phyloP scores from a whole-genome alignment of 2,113 vertebrate species.

The western clawed frog (Xenopus tropicalis) region DNA sequence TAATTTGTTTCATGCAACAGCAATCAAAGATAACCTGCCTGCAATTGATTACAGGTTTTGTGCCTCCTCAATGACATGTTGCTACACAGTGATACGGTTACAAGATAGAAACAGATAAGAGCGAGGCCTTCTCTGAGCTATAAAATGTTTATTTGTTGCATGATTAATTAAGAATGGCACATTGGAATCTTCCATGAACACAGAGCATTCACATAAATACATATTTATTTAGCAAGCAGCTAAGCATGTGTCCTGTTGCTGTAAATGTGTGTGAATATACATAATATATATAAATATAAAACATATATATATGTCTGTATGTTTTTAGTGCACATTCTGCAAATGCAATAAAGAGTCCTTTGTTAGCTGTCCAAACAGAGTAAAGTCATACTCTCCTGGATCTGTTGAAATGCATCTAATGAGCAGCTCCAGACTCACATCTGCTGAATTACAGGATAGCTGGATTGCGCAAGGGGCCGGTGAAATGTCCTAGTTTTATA shows the following conservation, averaged over 20 bases:
- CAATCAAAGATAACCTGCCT: slow-evolving; percentile 66
- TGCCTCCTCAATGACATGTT: slow-evolving; percentile 71
- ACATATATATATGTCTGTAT: no score
- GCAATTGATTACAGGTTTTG: slow-evolving; percentile 68
- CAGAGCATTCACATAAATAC: no score
- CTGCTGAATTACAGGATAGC: background rate
- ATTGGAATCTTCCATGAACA: no score
- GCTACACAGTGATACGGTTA: slow-evolving; percentile 66
- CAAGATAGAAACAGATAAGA: slow-evolving; percentile 58
- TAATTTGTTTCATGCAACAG: slow-evolving; percentile 68
- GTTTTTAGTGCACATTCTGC: background rate
- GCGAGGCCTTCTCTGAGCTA: slow-evolving; percentile 47
- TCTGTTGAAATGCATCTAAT: background rate
- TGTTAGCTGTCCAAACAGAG: background rate
- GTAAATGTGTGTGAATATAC: no score
- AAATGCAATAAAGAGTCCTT: background rate
- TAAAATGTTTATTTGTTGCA: slow-evolving; percentile 49
- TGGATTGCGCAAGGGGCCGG: background rate
- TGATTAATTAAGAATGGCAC: no score
- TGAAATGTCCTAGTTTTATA: background rate
- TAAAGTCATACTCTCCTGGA: background rate
- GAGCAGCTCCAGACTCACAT: background rate
- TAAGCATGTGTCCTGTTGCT: no score
- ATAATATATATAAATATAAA: no score
- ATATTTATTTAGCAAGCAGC: no score